phyloP scores from a whole-genome alignment of 2,113 vertebrate species.

The Ceyx melanurus region DNA sequence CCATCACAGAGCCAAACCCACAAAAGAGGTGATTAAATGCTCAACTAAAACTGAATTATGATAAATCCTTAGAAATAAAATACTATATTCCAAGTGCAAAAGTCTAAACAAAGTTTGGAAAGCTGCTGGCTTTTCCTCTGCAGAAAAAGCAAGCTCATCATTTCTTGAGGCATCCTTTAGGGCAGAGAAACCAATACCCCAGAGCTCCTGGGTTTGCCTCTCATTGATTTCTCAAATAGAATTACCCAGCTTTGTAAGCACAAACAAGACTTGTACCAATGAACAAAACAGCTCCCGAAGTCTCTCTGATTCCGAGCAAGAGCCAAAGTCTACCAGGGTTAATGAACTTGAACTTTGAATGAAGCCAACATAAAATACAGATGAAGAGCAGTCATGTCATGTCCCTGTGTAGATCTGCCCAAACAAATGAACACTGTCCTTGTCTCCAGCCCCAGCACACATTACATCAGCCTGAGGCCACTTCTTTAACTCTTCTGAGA shows the following conservation, averaged over 20 bases:
- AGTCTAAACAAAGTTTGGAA: not conserved
- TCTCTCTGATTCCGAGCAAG: not conserved
- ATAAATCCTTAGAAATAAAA: not conserved
- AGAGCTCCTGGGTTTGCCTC: not conserved
- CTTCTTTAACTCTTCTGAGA: not conserved
- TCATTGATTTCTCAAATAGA: not conserved
- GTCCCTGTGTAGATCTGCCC: not conserved
- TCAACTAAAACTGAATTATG: not conserved
- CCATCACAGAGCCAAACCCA: not conserved
- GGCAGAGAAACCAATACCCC: not conserved
- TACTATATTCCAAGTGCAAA: not conserved
- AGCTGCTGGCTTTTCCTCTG: not conserved
- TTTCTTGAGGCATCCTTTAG: not conserved
- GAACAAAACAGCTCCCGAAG: not conserved
- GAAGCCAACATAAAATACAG: not conserved
- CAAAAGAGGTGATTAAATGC: not conserved
- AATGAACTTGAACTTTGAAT: not conserved
- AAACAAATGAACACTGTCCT: not conserved
- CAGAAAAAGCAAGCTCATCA: not conserved
- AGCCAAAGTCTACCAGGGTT: not conserved
- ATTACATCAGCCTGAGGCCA: not conserved
- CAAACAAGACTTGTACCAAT: not conserved
- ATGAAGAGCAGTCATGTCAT: not conserved
- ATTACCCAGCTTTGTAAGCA: not conserved
- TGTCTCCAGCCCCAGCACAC: not conserved